phyloP scores from a whole-genome alignment of 2,888 invertebrate species.

The Tryphoninae sp. region DNA sequence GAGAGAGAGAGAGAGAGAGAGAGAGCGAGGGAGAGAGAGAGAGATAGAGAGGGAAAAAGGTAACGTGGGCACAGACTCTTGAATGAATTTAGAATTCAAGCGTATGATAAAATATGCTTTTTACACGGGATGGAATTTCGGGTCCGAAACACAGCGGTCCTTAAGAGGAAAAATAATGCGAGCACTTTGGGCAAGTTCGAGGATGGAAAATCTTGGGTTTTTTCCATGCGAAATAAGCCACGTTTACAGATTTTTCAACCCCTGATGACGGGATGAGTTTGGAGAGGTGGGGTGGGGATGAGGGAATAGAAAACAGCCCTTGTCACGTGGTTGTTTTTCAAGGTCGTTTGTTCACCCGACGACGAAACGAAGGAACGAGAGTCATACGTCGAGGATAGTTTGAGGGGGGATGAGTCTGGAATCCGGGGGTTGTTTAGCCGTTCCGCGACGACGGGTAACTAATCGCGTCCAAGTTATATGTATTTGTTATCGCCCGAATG shows the following conservation, averaged over 20 bases:
- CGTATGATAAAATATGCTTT: constrained; percentile 26
- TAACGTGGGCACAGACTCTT: constrained; percentile 16
- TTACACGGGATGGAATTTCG: not conserved
- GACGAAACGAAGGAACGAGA: not conserved
- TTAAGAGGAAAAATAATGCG: too few species aligned
- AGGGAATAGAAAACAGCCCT: too few species aligned
- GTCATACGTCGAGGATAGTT: not conserved
- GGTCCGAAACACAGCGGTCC: too few species aligned
- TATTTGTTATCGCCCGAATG: constrained; percentile 48
- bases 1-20: not conserved
- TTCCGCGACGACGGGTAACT: constrained; percentile 32
- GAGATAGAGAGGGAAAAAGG: constrained; percentile 18
- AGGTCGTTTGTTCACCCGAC: not conserved
- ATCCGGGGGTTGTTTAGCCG: constrained; percentile 2
- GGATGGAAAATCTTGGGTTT: too few species aligned
- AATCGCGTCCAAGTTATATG: constrained; percentile 42
- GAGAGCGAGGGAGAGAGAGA: not conserved
- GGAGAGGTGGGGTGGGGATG: too few species aligned
- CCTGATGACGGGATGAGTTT: too few species aligned
- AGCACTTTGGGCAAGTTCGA: too few species aligned
- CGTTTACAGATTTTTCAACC: too few species aligned
- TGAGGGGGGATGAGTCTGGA: not conserved
- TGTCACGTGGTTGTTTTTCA: not conserved
- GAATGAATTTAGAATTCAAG: constrained; percentile 54
- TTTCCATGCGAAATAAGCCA: too few species aligned